These are phyloP conservation scores for Anthophora plumipes DNA, from an alignment of 2,888 invertebrate species.

Conservation along the genomic window DNA sequence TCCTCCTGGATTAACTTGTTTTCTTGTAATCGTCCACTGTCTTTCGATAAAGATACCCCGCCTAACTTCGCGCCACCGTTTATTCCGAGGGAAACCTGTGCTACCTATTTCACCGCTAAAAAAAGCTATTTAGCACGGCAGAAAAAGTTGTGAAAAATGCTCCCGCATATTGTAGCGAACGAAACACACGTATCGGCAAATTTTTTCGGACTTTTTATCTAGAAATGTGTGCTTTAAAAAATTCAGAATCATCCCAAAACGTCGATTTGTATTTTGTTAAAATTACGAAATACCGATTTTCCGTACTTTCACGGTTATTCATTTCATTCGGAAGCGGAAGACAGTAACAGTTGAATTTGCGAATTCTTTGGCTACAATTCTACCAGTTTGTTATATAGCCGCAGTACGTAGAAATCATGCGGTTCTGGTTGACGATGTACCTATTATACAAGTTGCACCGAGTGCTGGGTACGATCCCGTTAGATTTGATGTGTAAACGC, in stretches of 20 bases:
- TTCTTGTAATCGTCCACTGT: slow-evolving; percentile 33
- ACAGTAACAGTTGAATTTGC: too few relatives aligned
- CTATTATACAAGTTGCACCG: slow-evolving; percentile 42
- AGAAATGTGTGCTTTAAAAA: too few relatives aligned
- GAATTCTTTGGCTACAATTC: neutral
- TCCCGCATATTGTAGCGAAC: too few relatives aligned
- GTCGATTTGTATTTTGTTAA: too few relatives aligned
- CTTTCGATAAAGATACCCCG: slow-evolving; percentile 33
- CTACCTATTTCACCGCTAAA: neutral
- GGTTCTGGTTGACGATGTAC: slow-evolving; percentile 55
- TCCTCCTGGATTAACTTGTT: slow-evolving; percentile 46
- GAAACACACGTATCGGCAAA: too few relatives aligned
- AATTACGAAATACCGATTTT: neutral
- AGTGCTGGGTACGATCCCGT: slow-evolving; percentile 54
- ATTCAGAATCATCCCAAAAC: too few relatives aligned
- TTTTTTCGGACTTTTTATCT: too few relatives aligned
- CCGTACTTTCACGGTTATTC: too few relatives aligned
- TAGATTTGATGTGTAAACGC: slow-evolving; percentile 47
- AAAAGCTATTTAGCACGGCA: too few relatives aligned
- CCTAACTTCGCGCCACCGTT: neutral
- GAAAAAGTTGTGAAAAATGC: too few relatives aligned
- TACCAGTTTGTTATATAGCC: slow-evolving; percentile 22
- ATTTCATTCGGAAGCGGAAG: too few relatives aligned
- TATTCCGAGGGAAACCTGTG: neutral
- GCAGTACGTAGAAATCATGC: slow-evolving; percentile 32